A percentile compares a stretch with the other conserved stretches of the same genome.
phyloP scores from a whole-genome alignment of 1,140 invertebrate species.

The Andricus grossulariae region DNA sequence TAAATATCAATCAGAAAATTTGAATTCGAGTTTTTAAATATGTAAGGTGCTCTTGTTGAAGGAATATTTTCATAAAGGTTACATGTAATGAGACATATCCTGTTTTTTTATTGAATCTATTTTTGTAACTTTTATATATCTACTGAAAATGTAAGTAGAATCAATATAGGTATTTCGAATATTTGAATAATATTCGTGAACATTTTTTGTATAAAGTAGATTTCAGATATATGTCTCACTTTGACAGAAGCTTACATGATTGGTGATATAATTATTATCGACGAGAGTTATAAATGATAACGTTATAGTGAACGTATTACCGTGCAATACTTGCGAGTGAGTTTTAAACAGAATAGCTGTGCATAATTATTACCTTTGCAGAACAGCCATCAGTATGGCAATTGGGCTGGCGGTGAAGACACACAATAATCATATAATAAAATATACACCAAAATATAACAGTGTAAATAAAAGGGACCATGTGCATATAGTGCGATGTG shows the following conservation, averaged over 20 bases:
- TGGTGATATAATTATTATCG: slow-evolving; percentile 11
- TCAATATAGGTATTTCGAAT: neutral
- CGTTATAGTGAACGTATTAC: slow-evolving; percentile 57
- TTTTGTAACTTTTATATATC: neutral
- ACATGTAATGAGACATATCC: neutral
- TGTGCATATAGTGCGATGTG: slow-evolving; percentile 25
- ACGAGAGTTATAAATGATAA: slow-evolving; percentile 14
- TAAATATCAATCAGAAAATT: neutral
- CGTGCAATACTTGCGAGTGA: slow-evolving; percentile 70
- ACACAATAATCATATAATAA: slow-evolving; percentile 74
- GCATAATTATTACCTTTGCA: slow-evolving; percentile 86
- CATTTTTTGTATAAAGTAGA: no score
- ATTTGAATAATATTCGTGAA: neutral
- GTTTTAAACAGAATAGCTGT: slow-evolving; percentile 71
- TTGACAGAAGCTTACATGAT: neutral
- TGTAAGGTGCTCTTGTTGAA: neutral
- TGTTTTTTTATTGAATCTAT: neutral
- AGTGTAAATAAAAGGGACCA: slow-evolving; percentile 49
- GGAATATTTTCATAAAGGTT: neutral
- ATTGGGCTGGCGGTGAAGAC: slow-evolving; percentile 84
- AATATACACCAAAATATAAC: slow-evolving; percentile 72
- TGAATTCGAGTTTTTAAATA: neutral
- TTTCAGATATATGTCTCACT: slow-evolving; percentile 9
- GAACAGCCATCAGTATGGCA: slow-evolving; percentile 89
- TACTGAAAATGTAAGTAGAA: neutral